Conservation (phyloP, 2,113 vertebrate genomes). For the Danionella cerebrum region DNA sequence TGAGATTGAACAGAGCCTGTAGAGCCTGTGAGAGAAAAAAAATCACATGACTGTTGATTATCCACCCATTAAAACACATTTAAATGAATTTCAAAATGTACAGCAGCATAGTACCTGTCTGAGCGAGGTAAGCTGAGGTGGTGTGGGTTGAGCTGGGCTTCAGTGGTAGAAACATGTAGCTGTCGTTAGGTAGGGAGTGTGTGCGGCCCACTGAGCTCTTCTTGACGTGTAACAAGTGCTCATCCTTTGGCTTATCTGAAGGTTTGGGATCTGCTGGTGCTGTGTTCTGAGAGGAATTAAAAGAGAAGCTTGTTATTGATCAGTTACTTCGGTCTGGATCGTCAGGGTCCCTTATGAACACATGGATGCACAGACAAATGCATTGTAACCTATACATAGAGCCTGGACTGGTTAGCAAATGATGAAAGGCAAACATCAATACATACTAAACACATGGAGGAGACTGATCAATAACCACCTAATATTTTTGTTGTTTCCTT, state of each 20-base stretch:
- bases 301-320: neutral
- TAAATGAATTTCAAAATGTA: neutral
- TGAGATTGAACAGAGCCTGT: slow-evolving; percentile 75
- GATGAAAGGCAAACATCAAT: slow-evolving; percentile 40
- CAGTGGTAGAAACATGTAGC: slow-evolving; percentile 83
- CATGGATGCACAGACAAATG: slow-evolving; percentile 15
- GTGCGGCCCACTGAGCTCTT: slow-evolving; percentile 87
- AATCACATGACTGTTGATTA: neutral
- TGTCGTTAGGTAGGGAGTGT: slow-evolving; percentile 92
- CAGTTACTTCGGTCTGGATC: neutral
- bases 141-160: slow-evolving; percentile 46
- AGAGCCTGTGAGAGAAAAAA: slow-evolving; percentile 66
- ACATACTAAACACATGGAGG: slow-evolving; percentile 27
- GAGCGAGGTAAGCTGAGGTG: slow-evolving; percentile 45
- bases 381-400: slow-evolving; percentile 43
- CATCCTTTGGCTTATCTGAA: slow-evolving; percentile 49
- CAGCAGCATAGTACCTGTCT: slow-evolving; percentile 52
- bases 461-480: slow-evolving; percentile 32
- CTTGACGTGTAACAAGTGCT: slow-evolving; percentile 76
- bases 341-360: slow-evolving; percentile 35
- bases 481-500: too few relatives aligned
- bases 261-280: slow-evolving; percentile 39
- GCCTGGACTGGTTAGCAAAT: slow-evolving; percentile 44
- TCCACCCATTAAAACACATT: neutral
- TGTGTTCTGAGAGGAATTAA: slow-evolving; percentile 51